Conservation (phyloP, 1,140 invertebrate genomes). For the Periplaneta americana region DNA sequence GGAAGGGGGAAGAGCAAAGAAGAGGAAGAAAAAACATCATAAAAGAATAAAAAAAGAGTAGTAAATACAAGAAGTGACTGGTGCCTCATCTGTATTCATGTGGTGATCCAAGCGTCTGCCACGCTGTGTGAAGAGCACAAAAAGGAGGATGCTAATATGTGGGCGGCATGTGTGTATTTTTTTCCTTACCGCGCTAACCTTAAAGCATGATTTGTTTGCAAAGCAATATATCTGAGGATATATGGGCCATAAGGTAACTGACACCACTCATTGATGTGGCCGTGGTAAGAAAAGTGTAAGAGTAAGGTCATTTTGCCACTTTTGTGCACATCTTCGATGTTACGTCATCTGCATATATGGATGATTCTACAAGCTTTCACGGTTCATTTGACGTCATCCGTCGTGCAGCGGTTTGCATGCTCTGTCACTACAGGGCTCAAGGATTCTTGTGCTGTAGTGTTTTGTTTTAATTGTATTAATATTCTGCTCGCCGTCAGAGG, state of each 20-base stretch:
- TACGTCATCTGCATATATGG: no score
- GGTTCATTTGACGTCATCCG: neutral
- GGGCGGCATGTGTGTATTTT: no score
- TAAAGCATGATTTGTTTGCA: neutral
- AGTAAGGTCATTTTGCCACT: neutral
- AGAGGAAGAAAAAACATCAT: neutral
- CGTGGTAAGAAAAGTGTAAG: neutral
- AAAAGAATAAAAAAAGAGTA: neutral
- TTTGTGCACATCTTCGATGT: neutral
- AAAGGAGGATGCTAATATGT: neutral
- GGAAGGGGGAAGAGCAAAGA: neutral
- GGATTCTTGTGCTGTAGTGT: no score
- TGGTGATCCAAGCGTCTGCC: neutral
- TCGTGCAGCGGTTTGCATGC: neutral
- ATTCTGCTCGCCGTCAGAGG: no score
- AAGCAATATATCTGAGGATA: neutral
- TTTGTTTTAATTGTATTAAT: no score
- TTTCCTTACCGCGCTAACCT: neutral
- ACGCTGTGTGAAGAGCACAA: neutral
- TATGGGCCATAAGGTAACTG: neutral
- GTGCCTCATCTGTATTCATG: neutral
- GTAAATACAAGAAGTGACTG: neutral
- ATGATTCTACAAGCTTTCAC: neutral
- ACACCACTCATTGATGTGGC: neutral
- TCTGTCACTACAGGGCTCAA: no score